Evolutionary conservation across 2,113 vertebrate species (phyloP), one percentile per base, ranked within the genome.

Genomic region (Sminthopsis crassicaudata): DNA sequence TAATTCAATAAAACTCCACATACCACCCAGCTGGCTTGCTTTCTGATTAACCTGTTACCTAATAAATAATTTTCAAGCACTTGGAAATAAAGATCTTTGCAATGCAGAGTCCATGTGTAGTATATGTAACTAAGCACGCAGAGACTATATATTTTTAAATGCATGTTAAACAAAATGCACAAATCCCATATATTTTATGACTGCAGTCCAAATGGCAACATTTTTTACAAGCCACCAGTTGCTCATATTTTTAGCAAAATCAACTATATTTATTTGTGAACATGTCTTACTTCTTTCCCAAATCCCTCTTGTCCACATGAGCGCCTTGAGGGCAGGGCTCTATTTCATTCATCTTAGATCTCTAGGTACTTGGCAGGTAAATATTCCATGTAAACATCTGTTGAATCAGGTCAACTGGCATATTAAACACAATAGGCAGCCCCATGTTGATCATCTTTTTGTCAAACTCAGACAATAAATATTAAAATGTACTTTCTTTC

Each of bases 1-100:
- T 92, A 92, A 48, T 53, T 46, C 0, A 23, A 91, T 53, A 89
- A 92, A 46, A 52, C 48, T 94, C 24, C 50, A 52, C 90, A 55
- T 2, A 91, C 76, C 42, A 93, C 90, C 90, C 94, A 94, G 88
- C 25, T 91, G 95, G 30, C 91, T 95, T 94, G 25, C 53, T 46
- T 48, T 2, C 7, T 50, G 23, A 90, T 90, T 90, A 90, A 90
- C 89, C 36, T 10, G 0, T 12, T 84, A 84, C 67, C 67, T 26
- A 57, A 92, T 46, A 42, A 51, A 67, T 90, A 54, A 94, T 12
- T 92, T 25, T 48, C 60, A 67, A 90, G 52, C 91, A 96, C 46
- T 5, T 53, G 50, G 95, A 94, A 89, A 97, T 60, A 95, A 94
- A 57, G 2, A 50, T 8, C 12, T 2, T 0, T 52, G 12, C 27